A percentile compares a stretch with the other conserved stretches of the same genome.
Conservation (phyloP, 2,113 vertebrate genomes). For the Plecotus auritus region DNA sequence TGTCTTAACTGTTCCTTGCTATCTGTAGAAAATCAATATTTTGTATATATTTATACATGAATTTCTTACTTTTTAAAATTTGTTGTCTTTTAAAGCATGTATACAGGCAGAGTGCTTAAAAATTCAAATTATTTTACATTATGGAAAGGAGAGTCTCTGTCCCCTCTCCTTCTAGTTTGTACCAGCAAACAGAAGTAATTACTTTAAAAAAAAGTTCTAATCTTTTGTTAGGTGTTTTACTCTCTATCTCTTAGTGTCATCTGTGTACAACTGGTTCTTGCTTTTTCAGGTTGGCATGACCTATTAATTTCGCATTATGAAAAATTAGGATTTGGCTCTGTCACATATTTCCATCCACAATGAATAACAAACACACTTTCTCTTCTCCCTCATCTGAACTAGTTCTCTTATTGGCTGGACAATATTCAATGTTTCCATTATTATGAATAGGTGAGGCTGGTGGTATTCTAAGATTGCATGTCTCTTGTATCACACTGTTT, state of each 20-base stretch:
- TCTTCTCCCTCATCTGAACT: not conserved
- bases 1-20: not conserved
- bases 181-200: not conserved
- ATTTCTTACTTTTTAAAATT: not conserved
- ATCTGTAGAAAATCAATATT: not conserved
- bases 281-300: not conserved
- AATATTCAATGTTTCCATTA: not conserved
- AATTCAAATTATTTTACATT: not conserved
- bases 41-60: not conserved
- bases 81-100: not conserved
- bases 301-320: not conserved
- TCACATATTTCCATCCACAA: rapidly evolving
- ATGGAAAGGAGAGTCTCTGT: not conserved
- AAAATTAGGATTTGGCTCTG: not conserved
- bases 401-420: not conserved
- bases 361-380: not conserved
- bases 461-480: no score
- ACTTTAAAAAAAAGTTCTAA: not conserved
- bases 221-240: not conserved
- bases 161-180: not conserved
- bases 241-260: not conserved
- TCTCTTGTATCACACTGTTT: not conserved
- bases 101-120: not conserved
- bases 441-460: not conserved
- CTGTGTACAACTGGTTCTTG: not conserved